These are phyloP conservation scores for Pomatostomus ruficeps DNA, from an alignment of 2,113 vertebrate species.

Conservation along the genomic window DNA sequence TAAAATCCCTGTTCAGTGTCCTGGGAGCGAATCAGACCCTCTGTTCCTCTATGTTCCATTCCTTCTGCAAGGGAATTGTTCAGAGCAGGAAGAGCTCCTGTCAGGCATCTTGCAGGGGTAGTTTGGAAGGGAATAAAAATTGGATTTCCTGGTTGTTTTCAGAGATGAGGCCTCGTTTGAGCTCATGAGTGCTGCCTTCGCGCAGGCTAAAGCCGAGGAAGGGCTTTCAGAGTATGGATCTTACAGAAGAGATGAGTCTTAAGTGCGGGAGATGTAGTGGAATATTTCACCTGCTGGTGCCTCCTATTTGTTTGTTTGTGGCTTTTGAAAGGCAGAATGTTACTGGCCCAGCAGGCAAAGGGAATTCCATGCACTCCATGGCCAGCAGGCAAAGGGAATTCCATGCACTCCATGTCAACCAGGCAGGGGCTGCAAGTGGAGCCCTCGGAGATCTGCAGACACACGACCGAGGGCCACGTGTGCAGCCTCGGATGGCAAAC, in stretches of 20 bases:
- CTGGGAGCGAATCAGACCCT: not conserved
- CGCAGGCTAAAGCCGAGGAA: accelerated
- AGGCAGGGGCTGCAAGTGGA: not conserved
- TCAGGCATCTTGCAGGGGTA: not conserved
- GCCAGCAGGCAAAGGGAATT: not conserved
- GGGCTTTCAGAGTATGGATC: not conserved
- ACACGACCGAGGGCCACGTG: not conserved
- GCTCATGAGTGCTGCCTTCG: not conserved
- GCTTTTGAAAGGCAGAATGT: not conserved
- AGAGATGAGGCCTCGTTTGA: accelerated
- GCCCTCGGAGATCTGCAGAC: not conserved
- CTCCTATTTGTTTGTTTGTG: not conserved
- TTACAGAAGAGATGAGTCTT: not conserved
- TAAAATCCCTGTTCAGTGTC: not conserved
- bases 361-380: too few relatives aligned
- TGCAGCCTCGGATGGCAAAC: not conserved
- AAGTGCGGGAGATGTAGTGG: not conserved
- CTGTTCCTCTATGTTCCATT: not conserved
- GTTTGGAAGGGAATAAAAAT: not conserved
- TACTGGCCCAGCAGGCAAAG: not conserved
- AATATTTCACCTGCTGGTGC: not conserved
- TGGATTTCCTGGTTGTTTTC: not conserved
- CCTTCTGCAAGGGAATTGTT: not conserved
- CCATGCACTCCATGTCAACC: not conserved
- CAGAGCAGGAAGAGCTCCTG: not conserved